Evolutionary conservation across 2,888 invertebrate species (phyloP), one percentile per base, ranked within the genome.

Genomic region (Nomada fucata): DNA sequence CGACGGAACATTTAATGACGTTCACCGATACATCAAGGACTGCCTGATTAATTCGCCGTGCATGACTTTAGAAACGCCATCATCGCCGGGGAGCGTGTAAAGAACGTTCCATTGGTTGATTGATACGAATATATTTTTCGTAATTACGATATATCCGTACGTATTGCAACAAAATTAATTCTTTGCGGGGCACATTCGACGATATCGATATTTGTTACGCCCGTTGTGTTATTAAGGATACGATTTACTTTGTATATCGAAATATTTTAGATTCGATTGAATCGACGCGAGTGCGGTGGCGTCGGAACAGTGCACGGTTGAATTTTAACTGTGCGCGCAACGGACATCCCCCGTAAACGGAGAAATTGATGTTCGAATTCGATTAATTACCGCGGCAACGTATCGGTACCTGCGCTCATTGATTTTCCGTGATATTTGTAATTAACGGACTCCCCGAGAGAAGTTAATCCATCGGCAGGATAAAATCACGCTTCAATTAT

Each of bases 1-100:
- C 50, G 68, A 69, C 73, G 79, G 59, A 61, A 67, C 71, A 36
- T 67, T 83, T 63, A 71, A 79, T 50, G 59, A 76, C 70, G 55
- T 59, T 47, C 50, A 60, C 47, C 47, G 26, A 29, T 55, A 36
- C 44, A 50, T 47, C 59, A 13, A 26, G 44, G 18, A 50, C 18
- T 47, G 26, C 11, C 15, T 55, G 50, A 47, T 63, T 70, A 47
- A 73, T 64, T 47, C 64, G 13, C 15, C 11, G 47, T 36, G 18
- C 15, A 11, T 29, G 52, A 47, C 5, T 11, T 50, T 20, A 2
- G 9, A n/a, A 29, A 57, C 47, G 47, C 44, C 29, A 10, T 57
- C 20, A 52, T 50, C 60, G 26, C 11, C 1, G 13, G 23, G 11
- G 15, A 13, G 13, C 13, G 1, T 47, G 7, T 7, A 36, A 36